Conservation (phyloP, 2,797 vertebrate species). For the Apogon talboti region DNA sequence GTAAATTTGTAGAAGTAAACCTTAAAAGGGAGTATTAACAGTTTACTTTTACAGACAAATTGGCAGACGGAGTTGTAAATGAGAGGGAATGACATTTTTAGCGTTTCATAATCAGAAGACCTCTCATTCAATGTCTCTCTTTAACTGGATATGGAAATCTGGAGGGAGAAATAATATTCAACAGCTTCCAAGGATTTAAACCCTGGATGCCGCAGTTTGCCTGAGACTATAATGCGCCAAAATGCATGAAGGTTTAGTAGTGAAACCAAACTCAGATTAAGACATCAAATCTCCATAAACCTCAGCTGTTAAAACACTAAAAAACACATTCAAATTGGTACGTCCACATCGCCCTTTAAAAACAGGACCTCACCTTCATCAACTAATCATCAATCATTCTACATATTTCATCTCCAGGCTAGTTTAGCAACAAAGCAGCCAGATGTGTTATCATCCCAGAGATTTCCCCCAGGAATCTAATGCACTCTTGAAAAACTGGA, state of each 20-base stretch:
- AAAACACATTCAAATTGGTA: not conserved
- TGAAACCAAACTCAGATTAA: slow-evolving; percentile 5
- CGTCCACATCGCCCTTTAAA: not conserved
- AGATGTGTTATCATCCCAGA: not conserved
- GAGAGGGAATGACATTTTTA: slow-evolving; percentile 1
- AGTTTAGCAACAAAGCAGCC: not conserved
- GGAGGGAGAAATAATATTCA: not conserved
- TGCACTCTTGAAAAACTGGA: slow-evolving; percentile 2
- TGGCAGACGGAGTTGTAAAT: not conserved
- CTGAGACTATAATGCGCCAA: not conserved
- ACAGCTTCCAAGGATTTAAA: slow-evolving; percentile 8
- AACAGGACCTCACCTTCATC: not conserved
- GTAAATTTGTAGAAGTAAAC: slow-evolving; percentile 3
- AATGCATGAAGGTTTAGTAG: not conserved
- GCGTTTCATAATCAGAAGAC: not conserved
- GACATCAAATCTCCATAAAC: slow-evolving; percentile 4
- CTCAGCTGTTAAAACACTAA: not conserved
- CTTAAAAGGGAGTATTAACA: not conserved
- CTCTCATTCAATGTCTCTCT: not conserved
- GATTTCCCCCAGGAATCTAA: not conserved
- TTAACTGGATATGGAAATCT: not conserved
- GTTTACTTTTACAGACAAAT: not conserved
- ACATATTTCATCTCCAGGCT: not conserved
- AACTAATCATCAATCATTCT: not conserved
- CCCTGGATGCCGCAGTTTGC: not conserved